Conservation (phyloP, 2,888 invertebrate species). For the Neoascia interrupta region DNA sequence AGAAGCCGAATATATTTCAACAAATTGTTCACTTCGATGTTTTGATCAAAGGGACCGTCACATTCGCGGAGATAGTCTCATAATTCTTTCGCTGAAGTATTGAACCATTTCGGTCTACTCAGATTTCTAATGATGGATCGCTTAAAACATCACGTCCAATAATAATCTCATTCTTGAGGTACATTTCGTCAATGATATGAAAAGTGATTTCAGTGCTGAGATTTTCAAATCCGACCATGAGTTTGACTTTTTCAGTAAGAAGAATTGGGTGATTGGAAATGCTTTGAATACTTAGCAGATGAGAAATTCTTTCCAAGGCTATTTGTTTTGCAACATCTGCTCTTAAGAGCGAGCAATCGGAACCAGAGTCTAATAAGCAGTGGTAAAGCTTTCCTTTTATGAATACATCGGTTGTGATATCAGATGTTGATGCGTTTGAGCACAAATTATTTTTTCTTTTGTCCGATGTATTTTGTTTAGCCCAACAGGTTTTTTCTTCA, state of each 20-base stretch:
- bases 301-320: not conserved
- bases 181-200: constrained; percentile 6
- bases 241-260: constrained; percentile 4
- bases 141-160: constrained; percentile 21
- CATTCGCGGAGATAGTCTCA: too few relatives aligned
- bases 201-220: constrained; percentile 1
- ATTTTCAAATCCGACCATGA: not conserved
- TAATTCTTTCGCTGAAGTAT: not conserved
- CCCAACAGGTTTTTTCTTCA: not conserved
- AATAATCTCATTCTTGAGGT: constrained; percentile 17
- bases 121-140: constrained; percentile 12
- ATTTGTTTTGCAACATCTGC: constrained; percentile 12
- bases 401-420: not conserved
- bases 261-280: constrained; percentile 10
- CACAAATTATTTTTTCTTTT: not conserved
- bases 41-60: too few relatives aligned
- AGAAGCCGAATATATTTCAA: constrained; percentile 17
- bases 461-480: not conserved
- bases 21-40: too few relatives aligned
- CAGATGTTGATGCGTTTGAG: not conserved
- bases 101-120: constrained; percentile 1
- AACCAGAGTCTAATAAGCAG: constrained; percentile 20
- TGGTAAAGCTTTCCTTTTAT: not conserved
- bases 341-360: constrained; percentile 21
- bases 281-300: constrained; percentile 3